Evolutionary conservation across 2,888 invertebrate genomes (phyloP).

Genomic region (Coenonympha arcania): DNA sequence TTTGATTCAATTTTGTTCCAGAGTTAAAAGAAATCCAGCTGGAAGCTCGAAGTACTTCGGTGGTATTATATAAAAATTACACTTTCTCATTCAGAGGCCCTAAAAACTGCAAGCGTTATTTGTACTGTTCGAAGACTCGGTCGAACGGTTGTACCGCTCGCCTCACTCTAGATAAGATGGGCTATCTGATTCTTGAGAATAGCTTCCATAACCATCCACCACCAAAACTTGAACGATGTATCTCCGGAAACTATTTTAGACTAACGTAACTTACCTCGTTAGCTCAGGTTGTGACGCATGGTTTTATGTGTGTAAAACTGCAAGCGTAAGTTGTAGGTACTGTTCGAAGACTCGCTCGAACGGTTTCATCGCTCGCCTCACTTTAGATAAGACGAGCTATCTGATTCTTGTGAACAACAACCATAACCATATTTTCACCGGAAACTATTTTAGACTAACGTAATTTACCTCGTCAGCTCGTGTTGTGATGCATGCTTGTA

Average conservation of each 20-base stretch:
- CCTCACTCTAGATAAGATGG: slow-evolving; percentile 25
- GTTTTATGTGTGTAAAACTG: too few species aligned
- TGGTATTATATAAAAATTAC: slow-evolving; percentile 30
- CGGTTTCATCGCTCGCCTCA: too few species aligned
- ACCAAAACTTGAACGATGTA: neutral
- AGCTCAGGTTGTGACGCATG: too few species aligned
- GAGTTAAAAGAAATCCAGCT: neutral
- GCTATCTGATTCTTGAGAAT: slow-evolving; percentile 16
- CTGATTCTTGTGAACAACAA: too few species aligned
- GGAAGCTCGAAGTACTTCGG: neutral
- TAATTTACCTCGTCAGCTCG: too few species aligned
- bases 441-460: slow-evolving; percentile 11
- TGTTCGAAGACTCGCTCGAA: too few species aligned
- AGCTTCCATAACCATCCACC: slow-evolving; percentile 34
- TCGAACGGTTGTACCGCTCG: slow-evolving; percentile 27
- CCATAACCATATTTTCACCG: too few species aligned
- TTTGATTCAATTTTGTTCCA: too few species aligned
- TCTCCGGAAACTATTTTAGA: slow-evolving; percentile 11
- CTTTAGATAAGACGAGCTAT: too few species aligned
- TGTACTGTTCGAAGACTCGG: slow-evolving; percentile 24
- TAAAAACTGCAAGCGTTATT: slow-evolving; percentile 25
- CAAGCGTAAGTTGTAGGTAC: too few species aligned
- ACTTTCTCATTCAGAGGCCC: slow-evolving; percentile 33
- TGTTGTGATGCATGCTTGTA: too few species aligned
- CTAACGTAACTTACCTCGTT: too few species aligned